Conservation (phyloP, 2,113 vertebrate genomes). For the Stigmatopora nigra region DNA sequence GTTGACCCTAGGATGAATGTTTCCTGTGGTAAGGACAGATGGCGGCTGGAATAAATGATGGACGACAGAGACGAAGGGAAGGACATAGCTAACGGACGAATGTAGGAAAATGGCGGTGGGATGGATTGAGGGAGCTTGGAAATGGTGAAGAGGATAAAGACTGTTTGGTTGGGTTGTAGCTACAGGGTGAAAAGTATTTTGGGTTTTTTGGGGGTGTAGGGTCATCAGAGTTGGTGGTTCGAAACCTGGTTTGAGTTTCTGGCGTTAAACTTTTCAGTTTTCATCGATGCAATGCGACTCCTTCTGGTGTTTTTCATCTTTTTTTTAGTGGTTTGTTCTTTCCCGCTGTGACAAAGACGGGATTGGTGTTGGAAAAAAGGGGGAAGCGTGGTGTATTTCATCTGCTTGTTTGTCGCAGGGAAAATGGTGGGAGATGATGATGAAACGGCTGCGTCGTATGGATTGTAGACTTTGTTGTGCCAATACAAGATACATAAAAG, state of each 20-base stretch:
- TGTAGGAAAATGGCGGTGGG: background rate
- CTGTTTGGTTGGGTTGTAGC: background rate
- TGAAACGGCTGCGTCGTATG: conserved; percentile 36
- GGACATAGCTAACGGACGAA: background rate
- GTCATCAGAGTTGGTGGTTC: background rate
- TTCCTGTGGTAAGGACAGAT: background rate
- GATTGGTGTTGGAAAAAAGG: conserved; percentile 10
- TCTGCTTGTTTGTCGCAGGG: conserved; percentile 8
- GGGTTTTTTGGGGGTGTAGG: background rate
- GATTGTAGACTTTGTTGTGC: conserved; percentile 40
- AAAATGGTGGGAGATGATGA: conserved; percentile 20
- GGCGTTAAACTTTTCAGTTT: background rate
- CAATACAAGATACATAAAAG: conserved; percentile 35
- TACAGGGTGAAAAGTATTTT: background rate
- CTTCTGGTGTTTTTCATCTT: background rate
- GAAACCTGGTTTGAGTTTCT: background rate
- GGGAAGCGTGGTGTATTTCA: conserved; percentile 30
- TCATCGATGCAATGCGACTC: background rate
- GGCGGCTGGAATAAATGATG: background rate
- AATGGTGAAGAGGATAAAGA: background rate
- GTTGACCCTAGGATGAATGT: background rate
- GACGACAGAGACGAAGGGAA: background rate
- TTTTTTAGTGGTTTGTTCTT: background rate
- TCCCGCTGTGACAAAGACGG: background rate
- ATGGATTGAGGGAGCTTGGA: background rate